phyloP scores from a whole-genome alignment of 2,888 invertebrate species.

The Pegoplata infirma region DNA sequence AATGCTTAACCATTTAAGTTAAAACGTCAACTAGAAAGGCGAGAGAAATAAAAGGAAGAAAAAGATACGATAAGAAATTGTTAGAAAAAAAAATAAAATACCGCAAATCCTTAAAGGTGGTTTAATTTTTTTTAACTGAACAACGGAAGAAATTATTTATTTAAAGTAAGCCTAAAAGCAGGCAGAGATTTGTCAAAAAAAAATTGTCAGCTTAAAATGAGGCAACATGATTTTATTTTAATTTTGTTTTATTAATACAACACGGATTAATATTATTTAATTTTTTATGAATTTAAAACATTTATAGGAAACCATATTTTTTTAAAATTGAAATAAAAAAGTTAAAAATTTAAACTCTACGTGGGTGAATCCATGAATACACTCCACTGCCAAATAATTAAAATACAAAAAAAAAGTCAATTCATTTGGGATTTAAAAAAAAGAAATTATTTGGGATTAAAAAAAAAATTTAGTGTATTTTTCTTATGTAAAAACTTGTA shows the following conservation, averaged over 20 bases:
- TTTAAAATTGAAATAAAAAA: no score
- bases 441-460: no score
- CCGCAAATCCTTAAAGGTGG: not conserved
- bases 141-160: not conserved
- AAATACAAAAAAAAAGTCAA: no score
- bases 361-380: no score
- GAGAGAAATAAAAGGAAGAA: not conserved
- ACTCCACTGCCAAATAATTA: no score
- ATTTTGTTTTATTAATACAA: not conserved
- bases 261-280: not conserved
- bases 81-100: not conserved
- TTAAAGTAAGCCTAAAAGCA: not conserved
- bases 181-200: not conserved
- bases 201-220: not conserved
- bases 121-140: no score
- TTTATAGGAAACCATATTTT: no score
- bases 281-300: no score
- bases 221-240: not conserved
- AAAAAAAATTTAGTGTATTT: no score
- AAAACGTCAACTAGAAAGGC: slow-evolving; percentile 39
- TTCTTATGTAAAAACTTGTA: no score
- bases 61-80: not conserved
- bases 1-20: slow-evolving; percentile 49
- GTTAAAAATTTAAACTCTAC: no score
- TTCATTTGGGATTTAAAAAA: no score